These are phyloP conservation scores for Amphibalanus amphitrite DNA, from an alignment of 1,140 invertebrate genomes.

Conservation along the genomic window DNA sequence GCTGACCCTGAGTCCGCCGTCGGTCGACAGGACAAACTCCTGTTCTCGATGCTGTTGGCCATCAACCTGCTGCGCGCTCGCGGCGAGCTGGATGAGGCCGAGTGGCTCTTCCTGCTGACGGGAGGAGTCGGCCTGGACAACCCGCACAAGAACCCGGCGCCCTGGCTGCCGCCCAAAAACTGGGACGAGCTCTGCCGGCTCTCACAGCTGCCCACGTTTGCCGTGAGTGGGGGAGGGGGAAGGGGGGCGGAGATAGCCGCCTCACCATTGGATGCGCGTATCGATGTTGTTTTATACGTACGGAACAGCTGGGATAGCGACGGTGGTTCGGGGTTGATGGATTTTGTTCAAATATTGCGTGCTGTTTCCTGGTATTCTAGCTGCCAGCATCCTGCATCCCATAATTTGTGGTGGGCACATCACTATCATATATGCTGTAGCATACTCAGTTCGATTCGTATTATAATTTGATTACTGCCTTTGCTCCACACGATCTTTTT, in stretches of 20 bases:
- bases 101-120: slow-evolving; percentile 81
- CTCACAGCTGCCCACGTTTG: slow-evolving; percentile 41
- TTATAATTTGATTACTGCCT: too few species aligned
- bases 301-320: too few species aligned
- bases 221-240: slow-evolving; percentile 27
- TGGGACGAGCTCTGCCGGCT: slow-evolving; percentile 76
- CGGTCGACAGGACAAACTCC: slow-evolving; percentile 51
- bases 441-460: too few species aligned
- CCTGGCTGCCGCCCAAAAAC: slow-evolving; percentile 52
- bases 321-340: too few species aligned
- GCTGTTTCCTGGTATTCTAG: too few species aligned
- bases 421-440: too few species aligned
- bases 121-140: slow-evolving; percentile 68
- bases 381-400: too few species aligned
- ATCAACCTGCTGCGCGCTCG: slow-evolving; percentile 61
- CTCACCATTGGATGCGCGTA: too few species aligned
- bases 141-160: slow-evolving; percentile 45
- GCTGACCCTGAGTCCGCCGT: slow-evolving; percentile 3
- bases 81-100: slow-evolving; percentile 41
- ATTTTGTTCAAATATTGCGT: too few species aligned
- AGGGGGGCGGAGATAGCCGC: slow-evolving; percentile 22
- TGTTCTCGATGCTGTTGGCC: slow-evolving; percentile 72
- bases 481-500: too few species aligned
- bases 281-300: too few species aligned
- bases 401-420: too few species aligned